Base-by-base conservation (phyloP, 2,113 vertebrate species). In the Lepidothrix coronata region DNA sequence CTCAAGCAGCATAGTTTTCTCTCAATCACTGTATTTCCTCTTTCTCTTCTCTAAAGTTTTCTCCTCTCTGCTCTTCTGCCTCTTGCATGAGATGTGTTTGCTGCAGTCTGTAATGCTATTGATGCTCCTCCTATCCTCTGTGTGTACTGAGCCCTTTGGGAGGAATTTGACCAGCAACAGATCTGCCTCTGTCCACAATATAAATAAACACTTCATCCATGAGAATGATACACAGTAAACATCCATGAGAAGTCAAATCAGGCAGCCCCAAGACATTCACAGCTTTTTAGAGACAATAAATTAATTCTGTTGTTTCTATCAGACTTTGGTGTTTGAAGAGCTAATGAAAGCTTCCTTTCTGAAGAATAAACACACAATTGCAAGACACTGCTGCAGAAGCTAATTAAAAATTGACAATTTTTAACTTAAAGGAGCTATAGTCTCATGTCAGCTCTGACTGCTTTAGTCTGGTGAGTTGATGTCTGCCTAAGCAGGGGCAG, bases 51-150 rank as follows among this genome's bases (percentile, higher is more conserved):
- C 48, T 49, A 8, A 88, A 51, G 28, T 44, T 85, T 86, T 68
- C 73, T 96, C 39, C 75, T 94, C 79, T 83, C 81, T 89, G 68
- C 46, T 89, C 75, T 81, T 89, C 77, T 79, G 77, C 51, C 76
- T 87, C 58, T 92, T 75, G 90, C 85, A 35, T 68, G 68, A 89
- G 75, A 57, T 58, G 62, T 46, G 17, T 85, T 96, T 93, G 49
- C 70, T 94, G 81, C 57, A 61, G 20, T 84, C 75, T 61, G 65
- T 94, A 94, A 85, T 85, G 94, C 91, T 97, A 86, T 63, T 82
- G 75, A 96, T 85, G 96, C 97, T 95, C 97, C 97, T 95, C 97
- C 97, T 97, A 92, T 90, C 91, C 55, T 93, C 76, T 95, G 58
- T 31, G 23, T 84, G 61, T 83, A 95, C 87, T 0, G 12, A 95